A percentile compares a stretch with the other conserved stretches of the same genome.
Evolutionary conservation across 2,113 vertebrate genomes (phyloP).

Genomic region (Petromus typicus): DNA sequence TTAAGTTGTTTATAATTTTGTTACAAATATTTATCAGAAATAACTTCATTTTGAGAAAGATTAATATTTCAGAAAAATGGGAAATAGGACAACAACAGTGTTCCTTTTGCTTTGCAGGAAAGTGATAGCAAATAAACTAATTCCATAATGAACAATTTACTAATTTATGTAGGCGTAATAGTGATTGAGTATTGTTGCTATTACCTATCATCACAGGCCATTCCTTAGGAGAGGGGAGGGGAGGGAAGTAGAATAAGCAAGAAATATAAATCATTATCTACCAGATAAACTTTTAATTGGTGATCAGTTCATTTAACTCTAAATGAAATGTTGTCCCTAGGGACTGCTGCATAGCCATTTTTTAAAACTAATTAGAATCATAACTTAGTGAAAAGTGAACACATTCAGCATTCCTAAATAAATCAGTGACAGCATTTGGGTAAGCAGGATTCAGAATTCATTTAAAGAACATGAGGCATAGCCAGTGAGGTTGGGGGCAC

Average conservation of each 20-base stretch:
- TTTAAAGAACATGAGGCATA: background rate
- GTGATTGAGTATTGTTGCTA: background rate
- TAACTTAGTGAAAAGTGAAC: background rate
- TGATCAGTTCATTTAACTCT: background rate
- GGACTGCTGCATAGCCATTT: background rate
- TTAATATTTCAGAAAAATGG: background rate
- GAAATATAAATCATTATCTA: background rate
- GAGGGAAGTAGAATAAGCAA: background rate
- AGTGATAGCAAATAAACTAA: background rate
- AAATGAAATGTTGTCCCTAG: background rate
- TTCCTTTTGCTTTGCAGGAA: background rate
- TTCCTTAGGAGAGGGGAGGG: background rate
- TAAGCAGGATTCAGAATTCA: conserved; percentile 18
- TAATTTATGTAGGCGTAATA: background rate
- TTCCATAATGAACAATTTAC: background rate
- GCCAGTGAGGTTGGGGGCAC: background rate
- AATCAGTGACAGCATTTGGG: background rate
- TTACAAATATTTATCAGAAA: background rate
- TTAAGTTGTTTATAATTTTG: background rate
- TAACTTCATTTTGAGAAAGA: background rate
- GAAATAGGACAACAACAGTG: background rate
- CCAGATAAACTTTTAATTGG: background rate
- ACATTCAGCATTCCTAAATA: background rate
- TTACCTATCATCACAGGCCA: background rate
- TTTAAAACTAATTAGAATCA: background rate